Conservation (phyloP, 2,797 vertebrate genomes). For the Orientallactaga sibirica region DNA sequence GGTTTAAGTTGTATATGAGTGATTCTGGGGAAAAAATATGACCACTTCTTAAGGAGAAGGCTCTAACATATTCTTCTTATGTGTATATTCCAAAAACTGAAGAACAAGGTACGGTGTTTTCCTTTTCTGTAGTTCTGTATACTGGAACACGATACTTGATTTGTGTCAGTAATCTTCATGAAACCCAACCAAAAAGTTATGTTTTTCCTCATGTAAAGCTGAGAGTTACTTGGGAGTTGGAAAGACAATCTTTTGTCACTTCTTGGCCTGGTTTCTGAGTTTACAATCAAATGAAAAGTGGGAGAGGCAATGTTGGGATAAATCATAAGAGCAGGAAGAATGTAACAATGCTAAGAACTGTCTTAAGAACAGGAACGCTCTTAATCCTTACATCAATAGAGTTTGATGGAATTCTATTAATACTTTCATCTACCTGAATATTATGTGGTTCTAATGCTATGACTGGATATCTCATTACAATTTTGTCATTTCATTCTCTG, state of each 20-base stretch:
- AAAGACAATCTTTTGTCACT: background rate
- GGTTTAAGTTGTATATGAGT: constrained; percentile 35
- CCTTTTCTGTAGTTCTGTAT: background rate
- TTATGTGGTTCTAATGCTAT: constrained; percentile 15
- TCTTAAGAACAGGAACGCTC: background rate
- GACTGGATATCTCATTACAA: background rate
- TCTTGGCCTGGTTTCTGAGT: constrained; percentile 38
- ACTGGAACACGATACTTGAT: background rate
- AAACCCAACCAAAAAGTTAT: constrained; percentile 36
- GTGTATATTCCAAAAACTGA: background rate
- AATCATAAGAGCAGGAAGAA: constrained; percentile 20
- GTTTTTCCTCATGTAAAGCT: constrained; percentile 31
- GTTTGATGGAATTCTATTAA: background rate
- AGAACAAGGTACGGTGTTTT: background rate
- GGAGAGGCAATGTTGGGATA: background rate
- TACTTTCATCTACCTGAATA: background rate
- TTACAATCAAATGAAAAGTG: constrained; percentile 44
- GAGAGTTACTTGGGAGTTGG: background rate
- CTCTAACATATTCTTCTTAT: background rate
- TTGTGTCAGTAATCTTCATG: background rate
- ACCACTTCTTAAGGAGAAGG: background rate
- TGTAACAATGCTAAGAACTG: background rate
- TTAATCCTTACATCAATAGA: background rate
- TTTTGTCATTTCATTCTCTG: background rate
- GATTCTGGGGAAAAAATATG: constrained; percentile 32